Evolutionary conservation across 2,797 vertebrate species (phyloP), one percentile per base, ranked within the genome.

Genomic region (Scolopax rusticola): DNA sequence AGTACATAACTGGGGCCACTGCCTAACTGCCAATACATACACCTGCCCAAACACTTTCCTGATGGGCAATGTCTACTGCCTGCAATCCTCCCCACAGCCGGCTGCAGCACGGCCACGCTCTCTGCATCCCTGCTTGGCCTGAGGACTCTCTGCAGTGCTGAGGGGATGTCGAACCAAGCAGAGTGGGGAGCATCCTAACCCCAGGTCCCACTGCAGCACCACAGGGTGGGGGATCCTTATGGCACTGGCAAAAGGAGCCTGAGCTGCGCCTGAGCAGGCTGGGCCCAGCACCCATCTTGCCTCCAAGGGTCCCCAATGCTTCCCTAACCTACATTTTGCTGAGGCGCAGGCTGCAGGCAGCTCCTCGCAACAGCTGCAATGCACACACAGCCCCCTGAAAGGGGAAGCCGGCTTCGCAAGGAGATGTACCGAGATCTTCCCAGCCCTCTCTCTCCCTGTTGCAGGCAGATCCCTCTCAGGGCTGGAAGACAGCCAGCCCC

Each of bases 291-390:
- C 70, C 73, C 73, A 16, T 5, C 43, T 63, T 3, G 1, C 48
- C 63, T 15, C 41, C 23, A 4, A 14, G 76, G 78, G 19, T 85
- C n/a, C 40, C 36, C 30, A 5, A 2, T 1, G 53, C 93, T 95
- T 95, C 21, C 68, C 94, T 97, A 98, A 91, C 94, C 97, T 40
- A 89, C 96, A 94, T 95, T 33, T 12, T 25, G 69, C 77, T 0
- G 61, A 74, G 96, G 79, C 10, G 30, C 74, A 81, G 93, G 81
- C 95, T 96, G 94, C 33, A 51, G 94, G 77, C 89, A 51, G 81
- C 15, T 71, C 67, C 89, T 33, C 4, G 12, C 40, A 48, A 13
- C 73, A 73, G 59, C 91, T 83, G 89, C 64, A 13, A 36, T 41
- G 54, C 67, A 6, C 60, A 13, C 69, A 3, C 65, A 9, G 11